Conservation (phyloP, 2,113 vertebrate genomes). For the Dascyllus trimaculatus region DNA sequence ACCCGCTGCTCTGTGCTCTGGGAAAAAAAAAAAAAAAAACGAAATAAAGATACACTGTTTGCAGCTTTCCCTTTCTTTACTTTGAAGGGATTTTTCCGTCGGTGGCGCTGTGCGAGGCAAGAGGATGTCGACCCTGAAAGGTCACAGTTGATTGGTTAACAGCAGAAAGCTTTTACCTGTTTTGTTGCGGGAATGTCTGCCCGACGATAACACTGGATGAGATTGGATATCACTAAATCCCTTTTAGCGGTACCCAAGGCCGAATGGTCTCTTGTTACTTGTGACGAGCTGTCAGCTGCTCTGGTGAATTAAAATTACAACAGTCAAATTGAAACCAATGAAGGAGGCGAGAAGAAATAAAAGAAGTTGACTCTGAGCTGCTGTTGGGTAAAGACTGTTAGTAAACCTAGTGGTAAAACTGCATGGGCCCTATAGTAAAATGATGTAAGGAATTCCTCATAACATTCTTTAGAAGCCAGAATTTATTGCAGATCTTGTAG, state of each 20-base stretch:
- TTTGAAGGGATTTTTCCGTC: conserved; percentile 49
- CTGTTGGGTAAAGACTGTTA: no score
- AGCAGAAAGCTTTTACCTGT: conserved; percentile 73
- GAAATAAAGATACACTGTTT: conserved; percentile 44
- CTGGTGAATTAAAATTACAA: conserved; percentile 16
- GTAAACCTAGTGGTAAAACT: no score
- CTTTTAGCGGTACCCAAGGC: conserved; percentile 44
- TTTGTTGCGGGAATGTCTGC: conserved; percentile 55
- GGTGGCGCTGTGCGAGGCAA: conserved; percentile 9
- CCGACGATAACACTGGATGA: conserved; percentile 42
- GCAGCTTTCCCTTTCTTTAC: conserved; percentile 53
- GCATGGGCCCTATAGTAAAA: no score
- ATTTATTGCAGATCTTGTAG: no score
- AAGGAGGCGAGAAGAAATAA: neutral
- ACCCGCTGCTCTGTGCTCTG: conserved; percentile 26
- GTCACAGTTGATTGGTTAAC: conserved; percentile 76
- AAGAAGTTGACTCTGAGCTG: no score
- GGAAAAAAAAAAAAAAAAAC: neutral
- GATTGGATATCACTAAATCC: conserved; percentile 47
- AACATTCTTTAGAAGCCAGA: no score
- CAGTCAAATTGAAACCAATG: neutral
- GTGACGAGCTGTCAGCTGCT: conserved; percentile 25
- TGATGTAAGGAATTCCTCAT: no score
- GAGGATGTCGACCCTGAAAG: conserved; percentile 63
- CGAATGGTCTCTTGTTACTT: conserved; percentile 51